Evolutionary conservation across 2,797 vertebrate species (phyloP), one percentile per base, ranked within the genome.

Genomic region (Acrossocheilus fasciatus): DNA sequence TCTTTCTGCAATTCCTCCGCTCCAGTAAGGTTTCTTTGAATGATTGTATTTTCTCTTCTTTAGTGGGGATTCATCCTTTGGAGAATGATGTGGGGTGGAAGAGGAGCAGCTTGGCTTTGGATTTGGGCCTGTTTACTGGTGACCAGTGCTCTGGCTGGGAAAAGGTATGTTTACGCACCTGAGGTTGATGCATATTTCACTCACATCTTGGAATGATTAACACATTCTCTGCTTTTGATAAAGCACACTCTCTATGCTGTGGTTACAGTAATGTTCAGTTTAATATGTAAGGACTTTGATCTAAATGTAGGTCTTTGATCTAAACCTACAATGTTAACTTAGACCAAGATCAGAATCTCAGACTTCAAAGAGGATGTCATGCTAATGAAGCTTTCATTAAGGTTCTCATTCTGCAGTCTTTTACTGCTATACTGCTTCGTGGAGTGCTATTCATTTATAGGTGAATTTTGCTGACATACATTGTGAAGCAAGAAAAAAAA

Each of bases 81-180:
- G 94, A 79, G 94, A 95, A 92, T 92, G 88, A 96, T 95, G 93
- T 96, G 97, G 97, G 97, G 94, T 96, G 96, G 92, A 94, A 94
- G 95, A 90, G 92, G 92, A 90, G 92, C 93, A 89, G 93, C 95
- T 92, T 95, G 93, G 91, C 95, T 97, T 88, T 96, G 87, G 93
- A 94, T 98, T 89, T 97, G 97, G 97, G 96, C 96, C 96, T 97
- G 95, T 95, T 93, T 96, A 93, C 94, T 98, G 85, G 91, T 96
- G 69, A 91, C 96, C 89, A 95, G 94, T 91, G 92, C 94, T 64
- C 89, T 92, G 54, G 52, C 94, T 91, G 97, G 95, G 88, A 98
- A 97, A 98, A 99, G 98, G 98, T 99, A 96, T 93, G 92, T 66
- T 43, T 26, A 18, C 54, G 26, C 66, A 62, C 11, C 20, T 83